A percentile compares a stretch with the other conserved stretches of the same genome.
phyloP scores from a whole-genome alignment of 1,140 invertebrate genomes.

The Lordiphosa mommai region DNA sequence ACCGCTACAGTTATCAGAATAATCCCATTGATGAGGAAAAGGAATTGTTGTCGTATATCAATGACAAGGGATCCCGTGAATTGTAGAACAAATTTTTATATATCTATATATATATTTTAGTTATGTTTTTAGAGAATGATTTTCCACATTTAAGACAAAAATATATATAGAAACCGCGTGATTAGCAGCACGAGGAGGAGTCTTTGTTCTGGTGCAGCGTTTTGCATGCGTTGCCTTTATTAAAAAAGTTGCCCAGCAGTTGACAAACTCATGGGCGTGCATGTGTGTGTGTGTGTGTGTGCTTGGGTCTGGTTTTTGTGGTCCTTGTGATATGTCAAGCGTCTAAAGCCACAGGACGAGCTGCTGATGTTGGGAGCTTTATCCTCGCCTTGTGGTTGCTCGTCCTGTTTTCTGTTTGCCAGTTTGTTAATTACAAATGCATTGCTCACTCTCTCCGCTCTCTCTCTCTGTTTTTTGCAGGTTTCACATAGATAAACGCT shows the following conservation, averaged over 20 bases:
- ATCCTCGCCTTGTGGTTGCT: slow-evolving; percentile 35
- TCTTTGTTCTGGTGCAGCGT: slow-evolving; percentile 45
- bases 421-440: slow-evolving; percentile 67
- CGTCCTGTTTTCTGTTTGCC: slow-evolving; percentile 23
- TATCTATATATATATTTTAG: no score
- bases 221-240: slow-evolving; percentile 67
- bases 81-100: no score
- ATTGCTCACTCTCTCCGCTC: slow-evolving; percentile 31
- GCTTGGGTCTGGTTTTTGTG: slow-evolving; percentile 59
- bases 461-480: slow-evolving; percentile 44
- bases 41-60: no score
- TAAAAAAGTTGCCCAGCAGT: slow-evolving; percentile 70
- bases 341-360: slow-evolving; percentile 48
- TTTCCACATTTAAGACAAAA: no score
- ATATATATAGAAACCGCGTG: no score
- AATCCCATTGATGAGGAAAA: no score
- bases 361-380: slow-evolving; percentile 9
- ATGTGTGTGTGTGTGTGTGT: slow-evolving; percentile 38
- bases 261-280: slow-evolving; percentile 65
- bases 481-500: slow-evolving; percentile 95
- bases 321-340: slow-evolving; percentile 68
- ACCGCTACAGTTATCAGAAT: no score
- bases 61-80: no score
- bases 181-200: background rate
- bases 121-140: no score